Evolutionary conservation across 2,113 vertebrate species (phyloP), one percentile per base, ranked within the genome.

Genomic region (Camelus bactrianus): DNA sequence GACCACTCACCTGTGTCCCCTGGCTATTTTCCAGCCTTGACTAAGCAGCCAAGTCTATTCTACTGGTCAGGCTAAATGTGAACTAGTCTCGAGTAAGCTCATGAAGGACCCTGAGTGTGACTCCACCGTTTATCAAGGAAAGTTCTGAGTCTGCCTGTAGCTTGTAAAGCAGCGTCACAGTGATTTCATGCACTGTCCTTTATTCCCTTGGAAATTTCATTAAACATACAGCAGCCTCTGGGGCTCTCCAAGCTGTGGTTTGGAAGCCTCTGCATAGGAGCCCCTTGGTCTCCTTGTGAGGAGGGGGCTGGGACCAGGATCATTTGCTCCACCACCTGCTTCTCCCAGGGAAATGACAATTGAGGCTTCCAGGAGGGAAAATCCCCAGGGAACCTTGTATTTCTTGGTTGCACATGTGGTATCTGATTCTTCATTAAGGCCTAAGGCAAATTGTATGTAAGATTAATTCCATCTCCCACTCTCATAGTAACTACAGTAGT

Each of bases 401-500:
- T 89, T 70, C 72, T 32, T 89, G 46, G n/a, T 60, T 65, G 17
- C 38, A 42, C 20, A 90, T 77, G 70, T 50, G n/a, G 54, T 9
- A 80, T 13, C 26, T 35, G 62, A 80, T 9, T n/a, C 42, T 73
- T 88, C 28, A 65, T 42, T 20, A 60, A 70, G 16, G 50, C 38
- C 52, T 30, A 65, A 38, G 56, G 56, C 50, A 42, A 91, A 35
- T 16, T 70, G 3, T 7, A 3, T 26, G 2, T 46, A 20, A 17
- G 22, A 32, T 60, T 1, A 2, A 42, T 42, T 42, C 38, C 28
- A 28, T 32, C 17, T 86, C 30, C 46, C 22, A 22, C 6, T 56
- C 26, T 24, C 0, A 0, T 9, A 24, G 38, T 60, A 12, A 64
- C 3, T 24, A 10, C 7, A 48, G 3, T 19, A 58, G 7, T 42